Conservation (phyloP, 2,797 vertebrate species). For the Huso huso region DNA sequence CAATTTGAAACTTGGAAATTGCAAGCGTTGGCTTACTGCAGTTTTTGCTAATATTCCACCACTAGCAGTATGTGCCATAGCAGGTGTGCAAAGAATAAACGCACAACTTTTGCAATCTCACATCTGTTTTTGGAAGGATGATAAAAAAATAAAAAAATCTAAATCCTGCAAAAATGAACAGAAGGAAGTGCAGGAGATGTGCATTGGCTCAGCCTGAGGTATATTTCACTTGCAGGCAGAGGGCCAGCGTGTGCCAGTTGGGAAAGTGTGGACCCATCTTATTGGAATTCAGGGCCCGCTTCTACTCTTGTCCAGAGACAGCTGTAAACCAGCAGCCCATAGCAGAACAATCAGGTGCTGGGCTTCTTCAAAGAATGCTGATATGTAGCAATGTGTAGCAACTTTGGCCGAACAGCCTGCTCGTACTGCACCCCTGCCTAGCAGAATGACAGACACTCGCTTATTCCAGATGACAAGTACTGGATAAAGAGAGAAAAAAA, state of each 20-base stretch:
- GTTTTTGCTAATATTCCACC: not conserved
- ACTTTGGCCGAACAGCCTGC: constrained; percentile 61
- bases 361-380: constrained; percentile 83
- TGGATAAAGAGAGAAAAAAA: constrained; percentile 49
- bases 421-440: constrained; percentile 60
- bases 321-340: constrained; percentile 96
- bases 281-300: constrained; percentile 93
- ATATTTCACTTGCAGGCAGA: constrained; percentile 69
- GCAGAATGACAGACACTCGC: constrained; percentile 72
- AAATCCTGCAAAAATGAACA: constrained; percentile 49
- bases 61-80: not conserved
- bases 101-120: constrained; percentile 59
- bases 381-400: constrained; percentile 72
- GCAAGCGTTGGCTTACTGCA: too few relatives aligned
- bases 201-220: constrained; percentile 61
- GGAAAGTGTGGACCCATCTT: constrained; percentile 72
- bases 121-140: constrained; percentile 17
- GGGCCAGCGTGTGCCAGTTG: constrained; percentile 78
- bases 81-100: constrained; percentile 37
- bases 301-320: constrained; percentile 82
- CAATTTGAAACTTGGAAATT: too few relatives aligned
- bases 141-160: constrained; percentile 15
- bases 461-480: constrained; percentile 74
- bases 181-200: constrained; percentile 66
- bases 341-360: constrained; percentile 85